phyloP scores from a whole-genome alignment of 1,140 invertebrate species.

The Panagrolaimus sp. region DNA sequence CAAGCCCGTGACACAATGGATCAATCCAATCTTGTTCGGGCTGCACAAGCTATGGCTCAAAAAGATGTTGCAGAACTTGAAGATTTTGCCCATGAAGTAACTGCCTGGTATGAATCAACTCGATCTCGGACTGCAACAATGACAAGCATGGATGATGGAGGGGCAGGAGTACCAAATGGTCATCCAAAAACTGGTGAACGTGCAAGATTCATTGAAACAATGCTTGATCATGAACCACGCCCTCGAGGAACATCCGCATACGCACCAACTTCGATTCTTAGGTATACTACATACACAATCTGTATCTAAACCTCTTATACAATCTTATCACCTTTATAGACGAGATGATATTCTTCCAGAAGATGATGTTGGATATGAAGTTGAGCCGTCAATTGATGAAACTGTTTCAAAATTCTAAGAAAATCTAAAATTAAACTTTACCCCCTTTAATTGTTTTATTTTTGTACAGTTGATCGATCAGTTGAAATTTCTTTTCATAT shows the following conservation, averaged over 20 bases:
- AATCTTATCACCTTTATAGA: background rate
- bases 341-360: slow-evolving; percentile 10
- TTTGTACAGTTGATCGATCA: too few relatives aligned
- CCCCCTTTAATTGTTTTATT: too few relatives aligned
- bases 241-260: background rate
- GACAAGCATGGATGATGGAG: slow-evolving; percentile 11
- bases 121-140: slow-evolving; percentile 10
- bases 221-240: background rate
- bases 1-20: slow-evolving; percentile 39
- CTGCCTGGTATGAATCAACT: slow-evolving; percentile 24
- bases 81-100: slow-evolving; percentile 19
- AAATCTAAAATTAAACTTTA: too few relatives aligned
- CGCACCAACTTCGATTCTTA: background rate
- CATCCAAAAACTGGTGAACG: background rate
- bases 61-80: slow-evolving; percentile 25
- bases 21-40: slow-evolving; percentile 38
- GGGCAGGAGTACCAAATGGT: background rate
- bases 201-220: background rate
- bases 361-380: slow-evolving; percentile 4
- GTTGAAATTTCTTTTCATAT: too few relatives aligned
- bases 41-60: slow-evolving; percentile 22
- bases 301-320: too few relatives aligned
- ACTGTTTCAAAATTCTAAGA: too few relatives aligned
- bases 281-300: background rate
- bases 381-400: background rate